Evolutionary conservation across 2,113 vertebrate genomes (phyloP), one percentile per base, ranked within the genome.

Genomic region (Peromyscus maniculatus): DNA sequence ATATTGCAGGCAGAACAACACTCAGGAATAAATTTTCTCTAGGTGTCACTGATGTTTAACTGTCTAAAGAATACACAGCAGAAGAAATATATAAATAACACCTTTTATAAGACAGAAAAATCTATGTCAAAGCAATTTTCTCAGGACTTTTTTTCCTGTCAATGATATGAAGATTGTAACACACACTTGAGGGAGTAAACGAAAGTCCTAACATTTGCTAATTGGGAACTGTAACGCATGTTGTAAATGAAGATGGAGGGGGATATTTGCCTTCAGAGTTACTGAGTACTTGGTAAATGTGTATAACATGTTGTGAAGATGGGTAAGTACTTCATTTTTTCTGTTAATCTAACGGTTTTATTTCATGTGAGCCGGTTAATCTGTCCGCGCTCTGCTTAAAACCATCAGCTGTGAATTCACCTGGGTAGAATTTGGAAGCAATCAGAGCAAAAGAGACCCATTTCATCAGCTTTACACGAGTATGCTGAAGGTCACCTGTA

Each of bases 401-500:
- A 62, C 28, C 75, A 94, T 95, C 59, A 87, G 26, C 77, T 94
- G 22, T 69, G 71, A 96, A 97, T 86, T 97, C 36, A 87, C 72
- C 83, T 72, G 78, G 89, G 91, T 52, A 43, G 82, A 97, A 96
- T 77, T 24, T 91, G 79, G 87, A 96, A 95, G 64, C 69, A 91
- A 94, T 95, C 67, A 93, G 52, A 93, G 91, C 64, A 87, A 96
- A 82, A 86, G 82, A 87, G 26, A 87, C 66, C 69, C 71, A 86
- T 83, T 91, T 89, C 75, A 94, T 83, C 72, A 89, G 55, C 19
- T 92, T 97, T 78, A 71, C 36, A 89, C 12, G 88, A 78, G 80
- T 72, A 66, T 74, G 66, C 66, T 89, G 57, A 80, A 89, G 90
- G 90, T 67, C 91, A 80, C 74, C 31, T 93, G 57, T 46, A 46